Conservation (phyloP, 2,113 vertebrate species). For the Octodon degus region DNA sequence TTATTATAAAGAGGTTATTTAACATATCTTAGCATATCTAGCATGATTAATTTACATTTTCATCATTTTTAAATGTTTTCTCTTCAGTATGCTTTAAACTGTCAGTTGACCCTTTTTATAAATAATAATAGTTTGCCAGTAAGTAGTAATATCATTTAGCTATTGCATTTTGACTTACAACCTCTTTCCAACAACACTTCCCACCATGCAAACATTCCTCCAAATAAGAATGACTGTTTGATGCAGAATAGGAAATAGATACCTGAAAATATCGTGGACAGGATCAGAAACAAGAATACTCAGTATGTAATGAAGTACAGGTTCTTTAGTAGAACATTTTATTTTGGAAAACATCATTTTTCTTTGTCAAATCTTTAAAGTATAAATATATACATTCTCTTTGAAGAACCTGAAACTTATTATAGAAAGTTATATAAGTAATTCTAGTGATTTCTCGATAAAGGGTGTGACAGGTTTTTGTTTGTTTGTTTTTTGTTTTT, state of each 20-base stretch:
- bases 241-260: background rate
- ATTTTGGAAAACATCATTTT: background rate
- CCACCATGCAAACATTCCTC: background rate
- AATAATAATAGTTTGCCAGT: slow-evolving; percentile 3
- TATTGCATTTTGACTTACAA: background rate
- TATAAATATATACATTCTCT: slow-evolving; percentile 34
- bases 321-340: background rate
- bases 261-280: background rate
- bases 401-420: background rate
- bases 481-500: too few relatives aligned
- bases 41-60: background rate
- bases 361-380: background rate
- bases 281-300: background rate
- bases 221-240: background rate
- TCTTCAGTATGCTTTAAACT: background rate
- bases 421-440: slow-evolving; percentile 49
- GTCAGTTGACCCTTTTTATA: background rate
- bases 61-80: background rate
- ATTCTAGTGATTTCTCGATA: slow-evolving; percentile 62
- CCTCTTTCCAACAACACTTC: background rate
- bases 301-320: background rate
- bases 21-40: background rate
- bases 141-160: background rate
- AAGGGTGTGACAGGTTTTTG: slow-evolving; percentile 72
- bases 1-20: background rate